Evolutionary conservation across 2,797 vertebrate species (phyloP).

Genomic region (Syngnathus acus): DNA sequence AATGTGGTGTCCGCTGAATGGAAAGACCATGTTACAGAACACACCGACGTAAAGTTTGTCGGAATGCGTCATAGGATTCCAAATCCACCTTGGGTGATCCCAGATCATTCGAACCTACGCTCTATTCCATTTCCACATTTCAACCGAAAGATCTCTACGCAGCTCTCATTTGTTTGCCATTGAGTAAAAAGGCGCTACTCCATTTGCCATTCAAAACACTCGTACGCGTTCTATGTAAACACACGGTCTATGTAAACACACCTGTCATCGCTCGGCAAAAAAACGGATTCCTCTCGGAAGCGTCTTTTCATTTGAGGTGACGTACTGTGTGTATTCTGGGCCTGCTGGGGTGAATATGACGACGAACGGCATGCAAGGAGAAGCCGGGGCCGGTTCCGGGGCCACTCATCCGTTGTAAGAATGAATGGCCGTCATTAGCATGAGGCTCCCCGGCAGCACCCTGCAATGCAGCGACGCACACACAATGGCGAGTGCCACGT

Average conservation of each 20-base stretch:
- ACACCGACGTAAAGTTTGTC: not conserved
- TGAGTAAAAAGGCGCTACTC: not conserved
- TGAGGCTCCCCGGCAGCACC: conserved; percentile 82
- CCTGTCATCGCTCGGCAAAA: conserved; percentile 55
- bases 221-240: conserved; percentile 30
- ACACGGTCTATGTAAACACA: conserved; percentile 44
- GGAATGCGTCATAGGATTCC: not conserved
- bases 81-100: conserved; percentile 16
- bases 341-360: conserved; percentile 42
- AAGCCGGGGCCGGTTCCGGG: conserved; percentile 61
- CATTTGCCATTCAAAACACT: conserved; percentile 13
- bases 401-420: conserved; percentile 70
- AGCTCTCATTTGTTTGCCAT: conserved; percentile 19
- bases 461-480: conserved; percentile 93
- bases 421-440: conserved; percentile 94
- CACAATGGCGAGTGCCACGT: conserved; percentile 84
- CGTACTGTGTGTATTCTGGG: conserved; percentile 17
- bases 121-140: conserved; percentile 22
- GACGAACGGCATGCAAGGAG: conserved; percentile 46
- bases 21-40: not conserved
- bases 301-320: conserved; percentile 9
- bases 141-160: conserved; percentile 18
- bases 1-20: not conserved
- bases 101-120: conserved; percentile 20
- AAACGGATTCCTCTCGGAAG: not conserved